Percentiles rank a stretch among this genome's conserved stretches.
phyloP scores from a whole-genome alignment of 1,140 invertebrate species.

The Trichonephila clavipes region DNA sequence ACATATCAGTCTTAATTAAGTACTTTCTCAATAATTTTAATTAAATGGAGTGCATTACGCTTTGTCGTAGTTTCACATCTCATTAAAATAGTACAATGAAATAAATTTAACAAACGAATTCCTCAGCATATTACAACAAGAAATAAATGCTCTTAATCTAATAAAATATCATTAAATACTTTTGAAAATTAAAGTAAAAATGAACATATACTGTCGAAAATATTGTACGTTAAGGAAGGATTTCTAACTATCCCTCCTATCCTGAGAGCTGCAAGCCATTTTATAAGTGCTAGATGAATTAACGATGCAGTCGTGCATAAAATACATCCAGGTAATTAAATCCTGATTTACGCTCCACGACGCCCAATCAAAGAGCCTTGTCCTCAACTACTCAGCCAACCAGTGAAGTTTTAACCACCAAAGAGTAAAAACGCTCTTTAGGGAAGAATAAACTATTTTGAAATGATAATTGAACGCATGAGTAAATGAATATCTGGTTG shows the following conservation, averaged over 20 bases:
- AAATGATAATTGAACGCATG: background rate
- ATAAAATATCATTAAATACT: no score
- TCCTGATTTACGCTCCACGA: slow-evolving; percentile 65
- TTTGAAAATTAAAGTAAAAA: no score
- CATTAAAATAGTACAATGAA: no score
- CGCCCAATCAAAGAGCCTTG: slow-evolving; percentile 55
- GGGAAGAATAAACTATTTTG: slow-evolving; percentile 12
- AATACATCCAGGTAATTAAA: slow-evolving; percentile 70
- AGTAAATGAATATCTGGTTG: background rate
- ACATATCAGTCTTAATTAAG: no score
- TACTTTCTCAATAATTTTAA: no score
- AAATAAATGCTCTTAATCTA: no score
- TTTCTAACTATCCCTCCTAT: background rate
- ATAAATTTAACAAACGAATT: no score
- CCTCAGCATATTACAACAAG: no score
- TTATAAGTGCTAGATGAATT: slow-evolving; percentile 65
- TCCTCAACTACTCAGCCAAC: background rate
- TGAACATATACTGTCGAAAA: no score
- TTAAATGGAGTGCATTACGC: no score
- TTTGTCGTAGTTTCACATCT: no score
- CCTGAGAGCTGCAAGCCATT: slow-evolving; percentile 35
- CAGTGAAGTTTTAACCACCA: slow-evolving; percentile 1
- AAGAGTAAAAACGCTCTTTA: slow-evolving; percentile 32
- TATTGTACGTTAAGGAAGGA: background rate
- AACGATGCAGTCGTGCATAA: slow-evolving; percentile 53